Conservation (phyloP, 2,797 vertebrate genomes). For the Sparidentex hasta region DNA sequence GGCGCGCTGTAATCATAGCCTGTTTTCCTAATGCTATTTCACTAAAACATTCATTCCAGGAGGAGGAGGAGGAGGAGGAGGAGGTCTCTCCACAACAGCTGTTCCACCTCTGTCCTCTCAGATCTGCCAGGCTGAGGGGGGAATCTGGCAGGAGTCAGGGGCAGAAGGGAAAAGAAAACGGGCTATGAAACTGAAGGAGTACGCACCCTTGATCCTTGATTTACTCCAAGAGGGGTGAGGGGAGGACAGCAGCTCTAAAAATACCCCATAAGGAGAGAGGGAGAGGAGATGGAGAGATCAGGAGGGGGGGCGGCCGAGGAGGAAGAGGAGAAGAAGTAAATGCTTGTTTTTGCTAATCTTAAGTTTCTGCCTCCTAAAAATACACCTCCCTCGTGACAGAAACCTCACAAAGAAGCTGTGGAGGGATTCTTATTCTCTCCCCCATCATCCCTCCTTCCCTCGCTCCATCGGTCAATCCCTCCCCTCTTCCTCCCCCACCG, state of each 20-base stretch:
- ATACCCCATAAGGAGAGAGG: conserved; percentile 71
- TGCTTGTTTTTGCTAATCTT: conserved; percentile 57
- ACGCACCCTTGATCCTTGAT: conserved; percentile 63
- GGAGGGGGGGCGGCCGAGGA: neutral
- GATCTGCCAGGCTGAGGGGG: conserved; percentile 36
- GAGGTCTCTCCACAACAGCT: conserved; percentile 63
- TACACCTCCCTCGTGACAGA: conserved; percentile 62
- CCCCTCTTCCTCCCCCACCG: neutral
- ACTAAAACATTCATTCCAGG: conserved; percentile 64
- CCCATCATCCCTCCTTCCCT: conserved; percentile 39
- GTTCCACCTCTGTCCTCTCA: conserved; percentile 70
- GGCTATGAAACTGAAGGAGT: conserved; percentile 66
- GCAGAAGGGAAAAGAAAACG: neutral
- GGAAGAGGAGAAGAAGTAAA: conserved; percentile 42
- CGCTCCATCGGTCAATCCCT: neutral
- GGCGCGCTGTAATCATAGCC: conserved; percentile 41
- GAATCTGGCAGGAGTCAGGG: conserved; percentile 18
- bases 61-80: conserved; percentile 10
- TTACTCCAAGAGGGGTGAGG: conserved; percentile 73
- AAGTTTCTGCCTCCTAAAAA: conserved; percentile 65
- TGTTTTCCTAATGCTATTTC: conserved; percentile 52
- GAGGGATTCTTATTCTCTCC: conserved; percentile 10
- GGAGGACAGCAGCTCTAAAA: conserved; percentile 77
- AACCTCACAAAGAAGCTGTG: conserved; percentile 33
- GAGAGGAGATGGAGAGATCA: neutral